These are phyloP conservation scores for Chymomyza caudatula DNA, from an alignment of 2,888 invertebrate genomes.

Conservation along the genomic window DNA sequence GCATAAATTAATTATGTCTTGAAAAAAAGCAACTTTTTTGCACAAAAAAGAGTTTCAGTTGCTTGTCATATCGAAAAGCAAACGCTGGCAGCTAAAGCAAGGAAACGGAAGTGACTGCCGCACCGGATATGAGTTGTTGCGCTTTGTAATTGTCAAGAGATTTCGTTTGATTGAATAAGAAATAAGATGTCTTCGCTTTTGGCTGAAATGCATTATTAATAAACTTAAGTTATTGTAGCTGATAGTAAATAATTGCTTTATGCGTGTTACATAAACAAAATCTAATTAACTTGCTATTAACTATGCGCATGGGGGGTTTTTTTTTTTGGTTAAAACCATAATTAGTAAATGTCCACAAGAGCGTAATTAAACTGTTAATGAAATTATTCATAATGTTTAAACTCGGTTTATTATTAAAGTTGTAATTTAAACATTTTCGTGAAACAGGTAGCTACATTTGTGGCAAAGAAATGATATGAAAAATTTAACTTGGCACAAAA, in stretches of 20 bases:
- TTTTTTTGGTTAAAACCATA: too few species aligned
- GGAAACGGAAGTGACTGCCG: conserved; percentile 68
- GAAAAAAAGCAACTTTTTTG: conserved; percentile 35
- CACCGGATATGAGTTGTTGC: conserved; percentile 46
- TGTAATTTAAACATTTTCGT: background rate
- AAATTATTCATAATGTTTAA: too few species aligned
- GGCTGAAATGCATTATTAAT: background rate
- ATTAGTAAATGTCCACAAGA: too few species aligned
- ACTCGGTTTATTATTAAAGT: too few species aligned
- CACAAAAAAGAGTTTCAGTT: conserved; percentile 41
- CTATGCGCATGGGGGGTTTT: too few species aligned
- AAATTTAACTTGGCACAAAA: too few species aligned
- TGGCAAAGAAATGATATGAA: too few species aligned
- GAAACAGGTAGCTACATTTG: too few species aligned
- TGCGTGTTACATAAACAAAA: background rate
- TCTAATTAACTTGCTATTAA: background rate
- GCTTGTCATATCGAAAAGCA: conserved; percentile 33
- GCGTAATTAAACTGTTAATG: too few species aligned
- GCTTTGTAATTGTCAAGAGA: background rate
- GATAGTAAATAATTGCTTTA: background rate
- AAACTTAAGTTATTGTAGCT: background rate
- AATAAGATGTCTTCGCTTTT: conserved; percentile 1
- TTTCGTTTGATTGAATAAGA: conserved; percentile 1
- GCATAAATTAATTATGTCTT: conserved; percentile 69
- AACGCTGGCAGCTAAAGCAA: conserved; percentile 38